Base-by-base conservation (phyloP, 2,113 vertebrate genomes). In the Phyllopteryx taeniolatus region DNA sequence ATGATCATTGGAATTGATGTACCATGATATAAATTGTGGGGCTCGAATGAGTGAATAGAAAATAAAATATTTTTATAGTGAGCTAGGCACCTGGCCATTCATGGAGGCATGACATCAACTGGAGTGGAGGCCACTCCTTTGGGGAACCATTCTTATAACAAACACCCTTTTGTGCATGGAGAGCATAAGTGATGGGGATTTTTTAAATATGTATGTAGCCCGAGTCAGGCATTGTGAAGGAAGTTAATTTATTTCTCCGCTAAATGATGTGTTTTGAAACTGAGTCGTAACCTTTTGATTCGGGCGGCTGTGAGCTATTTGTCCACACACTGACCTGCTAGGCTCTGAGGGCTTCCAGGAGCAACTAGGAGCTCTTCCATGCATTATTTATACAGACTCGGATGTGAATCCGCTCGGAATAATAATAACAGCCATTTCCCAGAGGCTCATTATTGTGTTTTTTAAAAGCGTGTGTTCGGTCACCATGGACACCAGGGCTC, bases 281-380 rank as follows among this genome's bases (percentile, higher is more conserved):
- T 89, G 90, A 88, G 82, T 80, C 79, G 83, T 87, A 91, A 88
- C 89, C 83, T 89, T 88, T 90, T 88, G 90, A 90, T 89, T 84
- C 20, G 20, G 63, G 89, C 89, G 76, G 90, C 92, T 94, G 94
- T 92, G 95, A 95, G 95, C 93, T 96, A 96, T 95, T 95, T 95
- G 94, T 95, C 94, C 93, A 95, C 94, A 94, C 93, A 93, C 93
- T 93, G 94, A 94, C 92, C 92, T 89, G 59, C 91, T 88, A 85
- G 90, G 93, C 78, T 47, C 22, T 90, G 90, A 94, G 92, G 82
- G 92, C 93, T 88, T 90, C 94, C 94, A 61, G 90, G 94, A 95
- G 94, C 94, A 96, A 92, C 93, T 91, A 96, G 86, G 92, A 90
- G 87, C 72, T 68, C 59, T 61, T 61, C 81, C 89, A 95, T 96